phyloP scores from a whole-genome alignment of 2,888 invertebrate genomes.

The Bembecia ichneumoniformis region DNA sequence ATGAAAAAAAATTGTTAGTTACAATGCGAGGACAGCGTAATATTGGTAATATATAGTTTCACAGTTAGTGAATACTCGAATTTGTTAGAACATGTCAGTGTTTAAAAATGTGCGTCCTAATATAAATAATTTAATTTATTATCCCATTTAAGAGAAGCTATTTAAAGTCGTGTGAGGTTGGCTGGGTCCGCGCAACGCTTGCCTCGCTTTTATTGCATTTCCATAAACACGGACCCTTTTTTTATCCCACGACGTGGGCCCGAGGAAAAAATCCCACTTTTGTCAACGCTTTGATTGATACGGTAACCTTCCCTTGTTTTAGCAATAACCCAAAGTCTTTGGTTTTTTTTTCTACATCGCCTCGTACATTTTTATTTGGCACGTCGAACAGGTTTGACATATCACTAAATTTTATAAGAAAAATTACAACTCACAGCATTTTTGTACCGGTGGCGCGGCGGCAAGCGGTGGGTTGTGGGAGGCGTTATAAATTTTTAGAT shows the following conservation, averaged over 20 bases:
- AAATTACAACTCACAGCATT: conserved; percentile 62
- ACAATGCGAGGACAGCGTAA: no score
- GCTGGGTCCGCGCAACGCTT: conserved; percentile 30
- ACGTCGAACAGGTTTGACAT: conserved; percentile 67
- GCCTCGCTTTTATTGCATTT: conserved; percentile 44
- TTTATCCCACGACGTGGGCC: conserved; percentile 44
- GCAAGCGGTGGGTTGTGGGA: conserved; percentile 40
- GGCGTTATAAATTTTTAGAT: conserved; percentile 59
- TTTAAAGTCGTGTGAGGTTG: conserved; percentile 12
- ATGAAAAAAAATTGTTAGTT: no score
- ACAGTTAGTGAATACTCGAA: background rate
- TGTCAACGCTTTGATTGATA: conserved; percentile 71
- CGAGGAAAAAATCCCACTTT: conserved; percentile 53
- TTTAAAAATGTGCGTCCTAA: background rate
- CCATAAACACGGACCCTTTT: conserved; percentile 64
- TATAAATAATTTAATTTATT: background rate
- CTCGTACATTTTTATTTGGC: conserved; percentile 66
- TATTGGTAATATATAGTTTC: no score
- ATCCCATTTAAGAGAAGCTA: conserved; percentile 17
- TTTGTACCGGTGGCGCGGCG: conserved; percentile 61
- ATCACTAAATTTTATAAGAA: conserved; percentile 70
- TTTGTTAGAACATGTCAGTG: background rate
- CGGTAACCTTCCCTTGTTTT: conserved; percentile 69
- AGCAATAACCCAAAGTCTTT: conserved; percentile 61
- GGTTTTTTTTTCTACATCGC: conserved; percentile 39